A percentile compares a stretch with the other conserved stretches of the same genome.
These are phyloP conservation scores for Vicugna pacos DNA, from an alignment of 2,113 vertebrate species.

Conservation along the genomic window DNA sequence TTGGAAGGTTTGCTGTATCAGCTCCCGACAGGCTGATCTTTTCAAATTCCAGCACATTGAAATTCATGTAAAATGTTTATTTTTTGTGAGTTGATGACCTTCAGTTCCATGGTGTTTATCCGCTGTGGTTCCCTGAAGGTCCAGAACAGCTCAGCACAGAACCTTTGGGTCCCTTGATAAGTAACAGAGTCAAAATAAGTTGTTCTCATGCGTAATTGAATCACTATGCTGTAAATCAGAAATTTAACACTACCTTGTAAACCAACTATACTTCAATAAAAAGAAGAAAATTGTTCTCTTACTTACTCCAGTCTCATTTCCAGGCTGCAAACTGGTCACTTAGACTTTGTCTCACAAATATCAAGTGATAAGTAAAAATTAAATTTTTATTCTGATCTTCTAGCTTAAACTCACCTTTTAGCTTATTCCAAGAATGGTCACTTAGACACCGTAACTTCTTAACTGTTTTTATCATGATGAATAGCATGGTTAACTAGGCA, in stretches of 20 bases:
- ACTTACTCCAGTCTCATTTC: not conserved
- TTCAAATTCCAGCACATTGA: slow-evolving; percentile 26
- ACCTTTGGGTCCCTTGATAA: not conserved
- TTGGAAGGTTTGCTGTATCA: not conserved
- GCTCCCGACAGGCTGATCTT: not conserved
- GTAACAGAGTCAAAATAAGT: not conserved
- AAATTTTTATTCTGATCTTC: not conserved
- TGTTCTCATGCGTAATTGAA: not conserved
- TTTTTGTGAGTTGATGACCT: not conserved
- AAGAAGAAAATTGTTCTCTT: no score
- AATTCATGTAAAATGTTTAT: slow-evolving; percentile 30
- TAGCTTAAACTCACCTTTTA: not conserved
- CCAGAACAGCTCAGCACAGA: not conserved
- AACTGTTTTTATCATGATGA: not conserved
- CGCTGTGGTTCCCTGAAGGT: not conserved
- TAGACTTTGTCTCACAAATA: not conserved
- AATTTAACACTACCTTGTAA: no score
- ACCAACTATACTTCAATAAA: no score
- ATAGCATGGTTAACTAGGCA: not conserved
- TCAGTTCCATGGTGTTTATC: not conserved
- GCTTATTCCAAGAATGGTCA: not conserved
- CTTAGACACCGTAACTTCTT: not conserved
- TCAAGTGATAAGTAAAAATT: not conserved
- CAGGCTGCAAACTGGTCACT: not conserved
- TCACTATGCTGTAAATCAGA: no score